Conservation (phyloP, 2,797 vertebrate genomes). For the Lutjanus argentimaculatus region DNA sequence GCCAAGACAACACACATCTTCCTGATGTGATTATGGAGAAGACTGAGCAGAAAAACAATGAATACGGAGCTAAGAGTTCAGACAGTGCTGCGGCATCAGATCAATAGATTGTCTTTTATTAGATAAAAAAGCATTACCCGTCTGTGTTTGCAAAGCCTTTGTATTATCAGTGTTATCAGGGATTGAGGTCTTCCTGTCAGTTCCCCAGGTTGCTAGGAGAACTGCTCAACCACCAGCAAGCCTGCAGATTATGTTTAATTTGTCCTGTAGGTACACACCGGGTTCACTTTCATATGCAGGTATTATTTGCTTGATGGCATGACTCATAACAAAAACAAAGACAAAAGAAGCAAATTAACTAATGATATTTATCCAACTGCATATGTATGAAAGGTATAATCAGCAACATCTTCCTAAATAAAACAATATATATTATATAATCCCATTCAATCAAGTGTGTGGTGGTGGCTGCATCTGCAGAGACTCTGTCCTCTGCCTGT, state of each 20-base stretch:
- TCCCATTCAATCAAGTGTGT: too few species aligned
- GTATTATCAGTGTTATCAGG: constrained; percentile 5
- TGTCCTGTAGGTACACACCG: background rate
- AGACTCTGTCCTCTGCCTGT: too few species aligned
- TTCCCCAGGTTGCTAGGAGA: constrained; percentile 30
- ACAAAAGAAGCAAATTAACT: background rate
- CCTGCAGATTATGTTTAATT: background rate
- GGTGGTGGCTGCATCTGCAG: too few species aligned
- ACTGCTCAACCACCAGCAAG: constrained; percentile 10
- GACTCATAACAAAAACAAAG: background rate
- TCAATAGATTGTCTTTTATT: constrained; percentile 7
- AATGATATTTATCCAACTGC: background rate
- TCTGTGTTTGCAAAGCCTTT: constrained; percentile 25
- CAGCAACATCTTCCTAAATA: too few species aligned
- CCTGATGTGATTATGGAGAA: constrained; percentile 30
- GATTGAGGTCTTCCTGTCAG: constrained; percentile 22
- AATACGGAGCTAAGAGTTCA: constrained; percentile 1
- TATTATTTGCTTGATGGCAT: background rate
- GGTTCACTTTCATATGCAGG: background rate
- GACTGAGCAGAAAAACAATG: constrained; percentile 24
- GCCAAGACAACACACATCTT: constrained; percentile 17
- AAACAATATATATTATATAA: too few species aligned
- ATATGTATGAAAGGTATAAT: too few species aligned
- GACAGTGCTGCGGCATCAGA: background rate
- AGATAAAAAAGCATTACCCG: constrained; percentile 14